phyloP scores from a whole-genome alignment of 2,113 vertebrate species.

The Calypte anna region DNA sequence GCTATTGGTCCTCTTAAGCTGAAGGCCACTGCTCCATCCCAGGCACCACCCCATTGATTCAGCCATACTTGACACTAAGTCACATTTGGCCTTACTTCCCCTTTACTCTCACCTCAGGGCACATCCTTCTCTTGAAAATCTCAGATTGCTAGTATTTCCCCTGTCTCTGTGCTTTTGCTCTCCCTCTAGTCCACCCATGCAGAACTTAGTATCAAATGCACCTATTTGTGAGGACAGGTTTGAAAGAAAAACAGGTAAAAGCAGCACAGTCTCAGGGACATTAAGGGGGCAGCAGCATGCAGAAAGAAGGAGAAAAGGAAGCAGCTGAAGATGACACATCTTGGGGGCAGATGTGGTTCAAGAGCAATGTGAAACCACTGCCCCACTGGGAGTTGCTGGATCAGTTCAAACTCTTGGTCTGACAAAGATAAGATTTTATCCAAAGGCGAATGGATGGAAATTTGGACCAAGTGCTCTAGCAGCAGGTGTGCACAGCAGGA shows the following conservation, averaged over 20 bases:
- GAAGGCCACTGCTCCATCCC: background rate
- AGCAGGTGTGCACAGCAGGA: background rate
- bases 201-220: background rate
- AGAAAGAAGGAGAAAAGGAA: background rate
- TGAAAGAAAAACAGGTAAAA: background rate
- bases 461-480: background rate
- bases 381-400: background rate
- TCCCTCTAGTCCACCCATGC: background rate
- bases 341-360: background rate
- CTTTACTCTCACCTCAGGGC: background rate
- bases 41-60: background rate
- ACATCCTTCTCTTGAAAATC: background rate
- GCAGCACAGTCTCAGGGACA: background rate
- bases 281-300: background rate
- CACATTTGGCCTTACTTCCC: background rate
- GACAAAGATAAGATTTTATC: background rate
- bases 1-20: background rate
- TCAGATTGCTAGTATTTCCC: background rate
- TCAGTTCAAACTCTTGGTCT: background rate
- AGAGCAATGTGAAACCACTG: background rate
- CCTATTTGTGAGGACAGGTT: background rate
- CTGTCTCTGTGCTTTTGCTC: background rate
- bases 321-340: background rate
- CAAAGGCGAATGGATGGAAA: accelerated
- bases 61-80: background rate